Evolutionary conservation across 2,797 vertebrate species (phyloP), one percentile per base, ranked within the genome.

Genomic region (Tokudaia muenninki): DNA sequence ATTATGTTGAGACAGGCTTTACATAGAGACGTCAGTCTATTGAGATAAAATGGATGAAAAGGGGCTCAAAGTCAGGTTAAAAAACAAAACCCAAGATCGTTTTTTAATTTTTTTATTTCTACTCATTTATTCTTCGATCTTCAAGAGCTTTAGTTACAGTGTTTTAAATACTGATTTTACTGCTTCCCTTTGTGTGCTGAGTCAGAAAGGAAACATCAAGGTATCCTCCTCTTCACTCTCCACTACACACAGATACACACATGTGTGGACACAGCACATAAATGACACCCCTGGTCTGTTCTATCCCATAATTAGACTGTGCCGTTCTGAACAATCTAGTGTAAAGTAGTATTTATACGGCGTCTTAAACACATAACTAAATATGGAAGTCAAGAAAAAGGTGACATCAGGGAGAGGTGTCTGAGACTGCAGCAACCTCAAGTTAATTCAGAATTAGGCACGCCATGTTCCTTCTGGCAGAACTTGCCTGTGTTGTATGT

Each of bases 1-100:
- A 88, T 91, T 16, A 86, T 81, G 65, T 91, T 87, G 17, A 89
- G 52, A 67, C 16, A 90, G 31, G 78, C 37, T 83, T 89, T 84
- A 44, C 63, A 44, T 67, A 61, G 29, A 84, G 50, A 83, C 13
- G 65, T 95, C 34, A 78, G 22, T 63, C 57, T 83, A 65, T 4
- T 41, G 57, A 96, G 91, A 77, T 55, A 93, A 90, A 94, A 65
- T 74, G 13, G 81, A 34, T 61, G n/a, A 84, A 97, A 92, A 75
- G 37, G 41, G 29, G 14, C 16, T 61, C 21, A 90, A 92, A 96
- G 86, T 55, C 22, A 57, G 50, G 26, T 37, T 37, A 57, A 29
- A 44, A 86, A 86, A 77, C 57, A 59, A 90, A 92, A 78, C 52
- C 6, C 1, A 90, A 77, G 9, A 70, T 74, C 34, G 8, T 37